Base-by-base conservation (phyloP, 2,113 vertebrate genomes). In the Hirundichthys speculiger region DNA sequence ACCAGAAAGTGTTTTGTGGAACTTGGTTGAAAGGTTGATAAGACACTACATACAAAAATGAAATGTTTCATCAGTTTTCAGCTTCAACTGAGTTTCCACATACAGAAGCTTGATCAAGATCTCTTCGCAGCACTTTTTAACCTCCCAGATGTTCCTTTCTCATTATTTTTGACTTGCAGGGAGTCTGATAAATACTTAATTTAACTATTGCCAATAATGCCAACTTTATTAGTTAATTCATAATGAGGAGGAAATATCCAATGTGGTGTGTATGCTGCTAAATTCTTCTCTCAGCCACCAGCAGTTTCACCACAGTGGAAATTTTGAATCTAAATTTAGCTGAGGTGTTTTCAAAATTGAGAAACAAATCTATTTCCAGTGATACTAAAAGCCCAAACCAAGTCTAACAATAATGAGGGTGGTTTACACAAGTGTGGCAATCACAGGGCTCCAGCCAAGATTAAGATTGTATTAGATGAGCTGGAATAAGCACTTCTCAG, bases 351-450 rank as follows among this genome's bases (percentile, higher is more conserved):
- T 60, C 5, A 21, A 59, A 66, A 69, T 56, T 45, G 30, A 74
- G 10, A 55, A 13, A 22, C 0, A 6, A 13, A 19, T 71, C 66
- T 63, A 65, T 84, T 80, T 73, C 20, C 50, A 73, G 53, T 20
- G 5, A 62, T 39, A 64, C 56, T 39, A 15, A 42, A 64, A 57
- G 64, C 51, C 24, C 43, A 59, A 21, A 60, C 53, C 50, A 27
- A 38, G 52, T 64, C 64, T 25, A 55, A 64, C 62, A 69, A 46
- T 69, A 60, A 77, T 14, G 34, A 52, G 34, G 55, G 73, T 54
- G 51, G 38, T 68, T 80, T 75, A 38, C 69, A 56, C 13, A 60
- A 65, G 48, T 75, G 53, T 22, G 19, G 75, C 53, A 83, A 52
- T 60, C 73, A 78, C 42, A 22, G 56, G n/a, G n/a, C n/a, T n/a